Conservation (phyloP, 1,140 invertebrate genomes). For the Antheraea pernyi region DNA sequence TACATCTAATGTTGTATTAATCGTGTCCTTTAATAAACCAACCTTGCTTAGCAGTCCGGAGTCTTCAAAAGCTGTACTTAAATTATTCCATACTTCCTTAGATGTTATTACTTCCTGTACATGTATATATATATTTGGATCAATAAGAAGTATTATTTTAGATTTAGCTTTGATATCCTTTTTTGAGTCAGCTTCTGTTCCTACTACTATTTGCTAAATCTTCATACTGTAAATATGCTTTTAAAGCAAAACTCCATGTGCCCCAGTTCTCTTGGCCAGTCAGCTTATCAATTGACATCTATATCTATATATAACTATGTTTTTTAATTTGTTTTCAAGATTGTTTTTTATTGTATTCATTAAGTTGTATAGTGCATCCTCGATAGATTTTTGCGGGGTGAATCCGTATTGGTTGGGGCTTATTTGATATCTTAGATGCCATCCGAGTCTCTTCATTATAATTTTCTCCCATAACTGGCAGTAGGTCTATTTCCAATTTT, state of each 20-base stretch:
- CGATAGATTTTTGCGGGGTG: too few species aligned
- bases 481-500: too few species aligned
- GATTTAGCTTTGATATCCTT: slow-evolving; percentile 9
- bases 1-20: background rate
- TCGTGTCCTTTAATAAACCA: slow-evolving; percentile 5
- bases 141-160: slow-evolving; percentile 6
- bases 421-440: too few species aligned
- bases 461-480: too few species aligned
- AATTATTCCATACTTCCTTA: slow-evolving; percentile 3
- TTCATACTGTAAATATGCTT: slow-evolving; percentile 31
- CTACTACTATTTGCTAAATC: slow-evolving; percentile 20
- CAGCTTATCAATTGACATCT: too few species aligned
- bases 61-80: slow-evolving; percentile 4
- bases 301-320: too few species aligned
- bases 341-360: too few species aligned
- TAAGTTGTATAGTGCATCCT: too few species aligned
- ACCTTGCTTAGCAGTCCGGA: slow-evolving; percentile 8
- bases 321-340: too few species aligned
- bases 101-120: slow-evolving; percentile 3
- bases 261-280: slow-evolving; percentile 22
- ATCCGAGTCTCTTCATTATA: too few species aligned
- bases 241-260: slow-evolving; percentile 31
- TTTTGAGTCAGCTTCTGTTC: background rate
- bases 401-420: too few species aligned
- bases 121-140: slow-evolving; percentile 1